Percentiles rank a stretch among this genome's conserved stretches.
Evolutionary conservation across 2,113 vertebrate species (phyloP).

Genomic region (Pseudolaguvia tuberculata): DNA sequence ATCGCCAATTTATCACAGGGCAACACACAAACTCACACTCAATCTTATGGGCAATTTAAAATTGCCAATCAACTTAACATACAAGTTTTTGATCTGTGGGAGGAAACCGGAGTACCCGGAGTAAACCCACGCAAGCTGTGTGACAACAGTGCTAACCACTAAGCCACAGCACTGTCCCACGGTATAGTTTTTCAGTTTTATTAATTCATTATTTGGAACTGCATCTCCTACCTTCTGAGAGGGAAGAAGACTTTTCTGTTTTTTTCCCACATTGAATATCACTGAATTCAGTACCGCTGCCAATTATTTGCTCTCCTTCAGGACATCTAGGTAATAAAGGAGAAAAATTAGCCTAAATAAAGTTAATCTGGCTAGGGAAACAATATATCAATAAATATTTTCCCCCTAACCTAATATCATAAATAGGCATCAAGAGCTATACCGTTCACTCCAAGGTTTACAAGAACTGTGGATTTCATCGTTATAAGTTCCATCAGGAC

Average conservation of each 20-base stretch:
- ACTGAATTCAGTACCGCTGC: slow-evolving; percentile 39
- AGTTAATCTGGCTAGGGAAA: too few relatives aligned
- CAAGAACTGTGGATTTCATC: slow-evolving; percentile 60
- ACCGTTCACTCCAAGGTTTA: slow-evolving; percentile 60
- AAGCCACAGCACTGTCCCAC: background rate
- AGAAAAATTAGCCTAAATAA: background rate
- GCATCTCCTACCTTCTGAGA: background rate
- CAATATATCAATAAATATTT: background rate
- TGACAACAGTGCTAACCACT: too few relatives aligned
- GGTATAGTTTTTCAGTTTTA: background rate
- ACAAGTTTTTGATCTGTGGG: too few relatives aligned
- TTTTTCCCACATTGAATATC: slow-evolving; percentile 53
- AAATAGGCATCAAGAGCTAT: background rate
- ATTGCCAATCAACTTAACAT: too few relatives aligned
- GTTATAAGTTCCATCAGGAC: slow-evolving; percentile 64
- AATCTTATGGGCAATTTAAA: too few relatives aligned
- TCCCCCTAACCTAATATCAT: too few relatives aligned
- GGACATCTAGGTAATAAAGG: slow-evolving; percentile 54
- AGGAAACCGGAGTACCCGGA: too few relatives aligned
- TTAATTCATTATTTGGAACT: background rate
- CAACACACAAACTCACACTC: too few relatives aligned
- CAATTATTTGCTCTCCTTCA: background rate
- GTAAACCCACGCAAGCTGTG: too few relatives aligned
- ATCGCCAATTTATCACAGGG: too few relatives aligned
- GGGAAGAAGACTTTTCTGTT: background rate